Conservation (phyloP, 2,113 vertebrate genomes). For the Verasper variegatus region DNA sequence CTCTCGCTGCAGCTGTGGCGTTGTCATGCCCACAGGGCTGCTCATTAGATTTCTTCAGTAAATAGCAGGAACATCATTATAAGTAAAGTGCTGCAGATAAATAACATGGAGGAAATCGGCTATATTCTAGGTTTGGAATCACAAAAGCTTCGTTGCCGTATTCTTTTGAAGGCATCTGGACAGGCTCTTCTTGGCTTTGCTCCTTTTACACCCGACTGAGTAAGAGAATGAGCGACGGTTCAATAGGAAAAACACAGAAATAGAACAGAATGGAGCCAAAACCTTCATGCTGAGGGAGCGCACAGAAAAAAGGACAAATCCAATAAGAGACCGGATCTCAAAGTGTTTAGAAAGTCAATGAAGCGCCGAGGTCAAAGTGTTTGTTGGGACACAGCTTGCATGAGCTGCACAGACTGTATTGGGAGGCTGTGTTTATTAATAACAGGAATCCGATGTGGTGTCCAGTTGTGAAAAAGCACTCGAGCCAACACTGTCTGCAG, state of each 20-base stretch:
- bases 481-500: not conserved
- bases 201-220: not conserved
- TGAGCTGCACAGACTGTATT: not conserved
- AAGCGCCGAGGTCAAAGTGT: not conserved
- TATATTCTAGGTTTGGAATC: too few relatives aligned
- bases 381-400: not conserved
- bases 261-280: not conserved
- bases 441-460: not conserved
- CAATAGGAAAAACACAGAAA: too few relatives aligned
- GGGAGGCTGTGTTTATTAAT: not conserved
- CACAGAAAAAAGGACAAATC: not conserved
- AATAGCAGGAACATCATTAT: not conserved
- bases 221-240: not conserved
- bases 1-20: not conserved
- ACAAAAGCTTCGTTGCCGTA: too few relatives aligned
- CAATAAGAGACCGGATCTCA: conserved; percentile 8
- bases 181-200: not conserved
- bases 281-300: not conserved
- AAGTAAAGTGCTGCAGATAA: conserved; percentile 11
- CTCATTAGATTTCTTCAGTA: not conserved
- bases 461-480: not conserved
- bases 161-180: not conserved
- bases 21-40: not conserved
- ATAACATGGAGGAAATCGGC: not conserved
- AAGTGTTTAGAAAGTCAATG: conserved; percentile 19